Evolutionary conservation across 2,797 vertebrate species (phyloP).

Genomic region (Neostethus bicornis): DNA sequence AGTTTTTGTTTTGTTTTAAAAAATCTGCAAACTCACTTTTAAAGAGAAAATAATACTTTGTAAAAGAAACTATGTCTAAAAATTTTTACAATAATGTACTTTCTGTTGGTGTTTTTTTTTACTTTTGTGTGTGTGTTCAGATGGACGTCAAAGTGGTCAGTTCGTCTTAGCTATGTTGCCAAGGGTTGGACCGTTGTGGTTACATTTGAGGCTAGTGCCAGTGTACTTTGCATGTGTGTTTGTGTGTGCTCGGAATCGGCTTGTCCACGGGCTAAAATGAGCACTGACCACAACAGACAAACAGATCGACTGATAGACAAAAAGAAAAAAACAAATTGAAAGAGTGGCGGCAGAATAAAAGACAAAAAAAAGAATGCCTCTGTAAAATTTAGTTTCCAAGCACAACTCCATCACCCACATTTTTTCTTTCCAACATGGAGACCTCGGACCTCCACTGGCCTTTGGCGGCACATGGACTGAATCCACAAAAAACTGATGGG

Average conservation of each 20-base stretch:
- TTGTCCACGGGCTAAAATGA: conserved; percentile 73
- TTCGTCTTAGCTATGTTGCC: conserved; percentile 63
- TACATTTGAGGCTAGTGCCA: conserved; percentile 70
- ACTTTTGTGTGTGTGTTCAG: conserved; percentile 57
- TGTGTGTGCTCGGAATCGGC: conserved; percentile 35
- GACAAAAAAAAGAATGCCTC: conserved; percentile 57
- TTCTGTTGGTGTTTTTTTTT: conserved; percentile 12
- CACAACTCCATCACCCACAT: conserved; percentile 29
- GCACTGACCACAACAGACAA: conserved; percentile 74
- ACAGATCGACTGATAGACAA: conserved; percentile 73
- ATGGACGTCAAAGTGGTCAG: conserved; percentile 76
- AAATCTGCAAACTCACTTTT: neutral
- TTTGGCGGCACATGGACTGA: neutral
- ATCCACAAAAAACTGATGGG: neutral
- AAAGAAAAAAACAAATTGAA: conserved; percentile 53
- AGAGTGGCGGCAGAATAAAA: conserved; percentile 58
- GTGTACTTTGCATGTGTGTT: conserved; percentile 37
- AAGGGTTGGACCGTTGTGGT: conserved; percentile 77
- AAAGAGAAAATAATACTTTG: neutral
- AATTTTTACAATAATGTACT: conserved; percentile 17
- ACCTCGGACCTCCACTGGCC: conserved; percentile 17
- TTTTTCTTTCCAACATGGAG: conserved; percentile 21
- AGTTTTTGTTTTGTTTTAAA: conserved; percentile 15
- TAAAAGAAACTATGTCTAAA: conserved; percentile 4
- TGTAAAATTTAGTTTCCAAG: conserved; percentile 63